Percentiles rank a stretch among this genome's conserved stretches.
These are phyloP conservation scores for Crypturellus undulatus DNA, from an alignment of 2,113 vertebrate genomes.

Conservation along the genomic window DNA sequence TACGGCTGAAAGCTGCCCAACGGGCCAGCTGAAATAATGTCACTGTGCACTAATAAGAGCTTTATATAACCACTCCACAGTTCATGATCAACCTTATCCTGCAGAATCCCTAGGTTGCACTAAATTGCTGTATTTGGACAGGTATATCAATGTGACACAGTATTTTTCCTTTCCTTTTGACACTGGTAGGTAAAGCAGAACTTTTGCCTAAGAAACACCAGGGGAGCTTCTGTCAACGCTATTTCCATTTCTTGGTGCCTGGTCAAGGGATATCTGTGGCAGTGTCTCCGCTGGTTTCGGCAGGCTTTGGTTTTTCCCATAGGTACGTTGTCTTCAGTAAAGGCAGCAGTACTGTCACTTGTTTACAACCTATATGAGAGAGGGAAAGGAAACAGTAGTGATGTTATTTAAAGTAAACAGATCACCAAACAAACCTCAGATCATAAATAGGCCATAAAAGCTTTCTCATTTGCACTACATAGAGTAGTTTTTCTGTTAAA, in stretches of 20 bases:
- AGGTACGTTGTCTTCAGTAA: not conserved
- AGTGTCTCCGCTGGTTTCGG: not conserved
- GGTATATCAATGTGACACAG: rapidly evolving
- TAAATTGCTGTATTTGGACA: not conserved
- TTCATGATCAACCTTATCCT: not conserved
- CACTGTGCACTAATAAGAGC: not conserved
- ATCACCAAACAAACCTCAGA: not conserved
- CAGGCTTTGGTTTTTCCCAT: not conserved
- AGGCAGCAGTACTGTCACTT: not conserved
- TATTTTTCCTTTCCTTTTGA: not conserved
- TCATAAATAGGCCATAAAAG: rapidly evolving
- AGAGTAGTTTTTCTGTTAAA: not conserved
- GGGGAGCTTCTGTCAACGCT: not conserved
- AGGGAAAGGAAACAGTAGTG: not conserved
- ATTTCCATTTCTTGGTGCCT: not conserved
- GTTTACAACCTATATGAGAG: not conserved
- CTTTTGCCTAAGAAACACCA: not conserved
- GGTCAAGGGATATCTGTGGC: not conserved
- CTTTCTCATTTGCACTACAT: not conserved
- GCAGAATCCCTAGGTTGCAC: not conserved
- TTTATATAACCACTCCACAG: not conserved
- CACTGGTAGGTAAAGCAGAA: not conserved
- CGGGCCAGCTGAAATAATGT: not conserved
- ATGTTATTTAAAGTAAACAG: not conserved
- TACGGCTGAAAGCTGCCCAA: too few relatives aligned